phyloP scores from a whole-genome alignment of 2,797 vertebrate species.

The Mormyrops attenuatus region DNA sequence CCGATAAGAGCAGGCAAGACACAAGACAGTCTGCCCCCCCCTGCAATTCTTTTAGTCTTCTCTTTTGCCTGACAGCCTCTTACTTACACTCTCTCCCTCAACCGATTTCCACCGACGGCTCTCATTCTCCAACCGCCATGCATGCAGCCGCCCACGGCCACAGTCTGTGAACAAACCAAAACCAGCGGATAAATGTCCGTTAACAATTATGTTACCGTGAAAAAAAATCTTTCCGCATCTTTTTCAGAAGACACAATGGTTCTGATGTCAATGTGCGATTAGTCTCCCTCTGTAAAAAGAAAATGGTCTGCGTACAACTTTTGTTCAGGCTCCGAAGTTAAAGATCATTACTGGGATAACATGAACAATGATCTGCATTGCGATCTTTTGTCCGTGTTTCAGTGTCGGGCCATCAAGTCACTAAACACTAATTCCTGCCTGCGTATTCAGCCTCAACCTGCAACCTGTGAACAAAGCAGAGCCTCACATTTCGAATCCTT shows the following conservation, averaged over 20 bases:
- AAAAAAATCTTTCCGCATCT: not conserved
- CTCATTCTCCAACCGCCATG: not conserved
- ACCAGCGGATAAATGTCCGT: not conserved
- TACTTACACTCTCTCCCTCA: not conserved
- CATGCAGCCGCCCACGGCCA: not conserved
- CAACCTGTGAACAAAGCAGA: not conserved
- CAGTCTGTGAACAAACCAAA: not conserved
- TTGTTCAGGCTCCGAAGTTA: not conserved
- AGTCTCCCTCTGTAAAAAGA: not conserved
- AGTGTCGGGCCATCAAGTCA: not conserved
- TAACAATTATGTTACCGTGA: not conserved
- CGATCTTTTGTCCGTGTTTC: not conserved
- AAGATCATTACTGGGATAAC: not conserved
- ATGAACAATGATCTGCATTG: not conserved
- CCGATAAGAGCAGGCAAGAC: constrained; percentile 6
- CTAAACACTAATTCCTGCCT: not conserved
- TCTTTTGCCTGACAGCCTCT: not conserved
- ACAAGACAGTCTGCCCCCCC: not conserved
- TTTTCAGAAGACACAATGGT: not conserved
- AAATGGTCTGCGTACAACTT: not conserved
- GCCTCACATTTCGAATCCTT: not conserved
- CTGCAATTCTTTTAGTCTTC: not conserved
- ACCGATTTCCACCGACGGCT: not conserved
- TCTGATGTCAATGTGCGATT: not conserved
- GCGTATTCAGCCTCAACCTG: not conserved